A percentile compares a stretch with the other conserved stretches of the same genome.
phyloP scores from a whole-genome alignment of 2,888 invertebrate species.

The Embidobia sp. region DNA sequence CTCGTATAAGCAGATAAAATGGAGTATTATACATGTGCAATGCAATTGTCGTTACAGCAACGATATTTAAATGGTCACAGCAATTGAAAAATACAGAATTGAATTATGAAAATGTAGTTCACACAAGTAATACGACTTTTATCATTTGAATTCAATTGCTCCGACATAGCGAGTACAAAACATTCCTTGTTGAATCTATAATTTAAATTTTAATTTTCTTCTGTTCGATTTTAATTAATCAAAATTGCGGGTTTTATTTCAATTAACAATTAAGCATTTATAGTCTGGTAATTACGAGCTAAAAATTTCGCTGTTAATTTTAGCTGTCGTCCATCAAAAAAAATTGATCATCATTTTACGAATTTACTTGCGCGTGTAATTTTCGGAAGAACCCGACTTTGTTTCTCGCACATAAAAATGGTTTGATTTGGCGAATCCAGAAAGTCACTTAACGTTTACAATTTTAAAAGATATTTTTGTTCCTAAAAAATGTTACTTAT shows the following conservation, averaged over 20 bases:
- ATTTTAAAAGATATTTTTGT: no score
- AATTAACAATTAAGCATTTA: not conserved
- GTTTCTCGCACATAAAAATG: no score
- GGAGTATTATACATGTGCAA: slow-evolving; percentile 11
- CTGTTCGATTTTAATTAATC: not conserved
- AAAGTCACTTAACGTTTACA: no score
- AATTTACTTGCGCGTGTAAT: no score
- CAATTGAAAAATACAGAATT: slow-evolving; percentile 43
- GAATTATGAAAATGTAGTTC: slow-evolving; percentile 21
- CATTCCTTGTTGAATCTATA: no score
- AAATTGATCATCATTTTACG: not conserved
- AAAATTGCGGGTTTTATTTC: slow-evolving; percentile 4
- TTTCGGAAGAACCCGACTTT: no score
- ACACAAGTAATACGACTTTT: slow-evolving; percentile 14
- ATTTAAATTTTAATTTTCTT: slow-evolving; percentile 8
- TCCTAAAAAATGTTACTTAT: no score
- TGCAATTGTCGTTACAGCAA: slow-evolving; percentile 28
- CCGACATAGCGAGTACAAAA: no score
- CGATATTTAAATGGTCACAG: slow-evolving; percentile 25
- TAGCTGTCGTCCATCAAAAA: not conserved
- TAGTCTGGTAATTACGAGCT: not conserved
- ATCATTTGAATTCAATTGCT: slow-evolving; percentile 8
- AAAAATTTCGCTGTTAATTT: not conserved
- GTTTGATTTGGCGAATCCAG: no score
- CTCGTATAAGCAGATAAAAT: slow-evolving; percentile 31